Evolutionary conservation across 2,113 vertebrate genomes (phyloP).

Genomic region (Pao palembangensis): DNA sequence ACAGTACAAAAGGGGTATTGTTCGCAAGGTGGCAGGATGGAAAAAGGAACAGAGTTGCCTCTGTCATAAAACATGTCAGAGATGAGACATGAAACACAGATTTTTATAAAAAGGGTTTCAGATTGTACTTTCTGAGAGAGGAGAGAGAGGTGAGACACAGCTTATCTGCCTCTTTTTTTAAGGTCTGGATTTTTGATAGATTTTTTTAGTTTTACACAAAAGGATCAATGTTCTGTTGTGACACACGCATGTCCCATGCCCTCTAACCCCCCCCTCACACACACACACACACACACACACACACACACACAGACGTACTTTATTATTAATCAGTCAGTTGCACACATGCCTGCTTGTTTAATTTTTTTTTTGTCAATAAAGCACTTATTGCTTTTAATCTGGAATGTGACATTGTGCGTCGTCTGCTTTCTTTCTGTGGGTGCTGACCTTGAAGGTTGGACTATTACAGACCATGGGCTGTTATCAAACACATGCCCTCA

Average conservation of each 20-base stretch:
- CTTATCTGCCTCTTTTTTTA: constrained; percentile 51
- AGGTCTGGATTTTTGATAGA: constrained; percentile 57
- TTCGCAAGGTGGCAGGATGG: constrained; percentile 51
- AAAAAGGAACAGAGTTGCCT: constrained; percentile 49
- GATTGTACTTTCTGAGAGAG: constrained; percentile 14
- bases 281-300: background rate
- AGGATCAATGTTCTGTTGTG: constrained; percentile 58
- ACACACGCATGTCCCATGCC: constrained; percentile 17
- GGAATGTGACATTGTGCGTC: constrained; percentile 81
- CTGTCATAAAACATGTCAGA: constrained; percentile 48
- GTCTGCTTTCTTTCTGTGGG: constrained; percentile 72
- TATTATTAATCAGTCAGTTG: constrained; percentile 77
- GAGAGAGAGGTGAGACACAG: constrained; percentile 32
- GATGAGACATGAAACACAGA: constrained; percentile 48
- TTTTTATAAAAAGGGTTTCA: constrained; percentile 28
- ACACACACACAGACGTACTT: constrained; percentile 65
- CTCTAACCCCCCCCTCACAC: constrained; percentile 23
- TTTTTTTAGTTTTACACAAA: constrained; percentile 59
- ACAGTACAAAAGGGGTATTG: constrained; percentile 56
- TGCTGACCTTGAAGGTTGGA: constrained; percentile 82
- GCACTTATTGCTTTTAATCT: constrained; percentile 89
- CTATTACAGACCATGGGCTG: constrained; percentile 63
- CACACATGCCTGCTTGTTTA: constrained; percentile 72
- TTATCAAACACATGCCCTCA: constrained; percentile 61
- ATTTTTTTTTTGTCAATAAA: constrained; percentile 85